phyloP scores from a whole-genome alignment of 1,140 invertebrate genomes.

The Lepidurus apus region DNA sequence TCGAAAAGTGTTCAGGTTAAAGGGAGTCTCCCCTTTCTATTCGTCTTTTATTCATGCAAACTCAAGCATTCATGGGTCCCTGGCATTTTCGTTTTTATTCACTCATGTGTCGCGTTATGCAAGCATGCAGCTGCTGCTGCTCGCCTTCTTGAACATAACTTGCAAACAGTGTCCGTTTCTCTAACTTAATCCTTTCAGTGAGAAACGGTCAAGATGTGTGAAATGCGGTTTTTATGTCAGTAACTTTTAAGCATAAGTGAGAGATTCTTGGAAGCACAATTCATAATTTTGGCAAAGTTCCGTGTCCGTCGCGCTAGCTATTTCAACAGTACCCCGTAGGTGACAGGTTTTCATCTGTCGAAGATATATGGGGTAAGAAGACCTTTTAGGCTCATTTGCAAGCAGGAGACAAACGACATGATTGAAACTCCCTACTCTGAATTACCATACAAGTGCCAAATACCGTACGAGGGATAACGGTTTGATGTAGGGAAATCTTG shows the following conservation, averaged over 20 bases:
- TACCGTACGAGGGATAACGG: conserved; percentile 6
- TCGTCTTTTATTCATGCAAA: conserved; percentile 3
- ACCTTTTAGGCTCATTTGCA: neutral
- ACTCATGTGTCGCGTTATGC: neutral
- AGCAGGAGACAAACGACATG: conserved; percentile 1
- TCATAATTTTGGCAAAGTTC: neutral
- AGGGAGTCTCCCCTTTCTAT: neutral
- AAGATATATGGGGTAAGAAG: neutral
- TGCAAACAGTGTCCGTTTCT: neutral
- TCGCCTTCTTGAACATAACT: neutral
- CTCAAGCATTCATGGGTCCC: neutral
- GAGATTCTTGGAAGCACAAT: neutral
- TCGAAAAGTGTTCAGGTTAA: neutral
- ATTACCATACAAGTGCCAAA: conserved; percentile 22
- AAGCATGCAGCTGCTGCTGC: conserved; percentile 10
- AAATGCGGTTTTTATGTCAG: neutral
- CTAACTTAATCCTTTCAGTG: neutral
- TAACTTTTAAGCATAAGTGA: too few relatives aligned
- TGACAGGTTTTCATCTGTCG: conserved; percentile 1
- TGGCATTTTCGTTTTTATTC: conserved; percentile 13
- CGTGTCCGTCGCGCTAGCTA: too few relatives aligned
- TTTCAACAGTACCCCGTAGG: neutral
- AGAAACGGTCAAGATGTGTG: neutral
- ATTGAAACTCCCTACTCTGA: conserved; percentile 11
- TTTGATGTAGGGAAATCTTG: neutral